A percentile compares a stretch with the other conserved stretches of the same genome.
phyloP scores from a whole-genome alignment of 1,140 invertebrate species.

The Leptonema lineaticorne region DNA sequence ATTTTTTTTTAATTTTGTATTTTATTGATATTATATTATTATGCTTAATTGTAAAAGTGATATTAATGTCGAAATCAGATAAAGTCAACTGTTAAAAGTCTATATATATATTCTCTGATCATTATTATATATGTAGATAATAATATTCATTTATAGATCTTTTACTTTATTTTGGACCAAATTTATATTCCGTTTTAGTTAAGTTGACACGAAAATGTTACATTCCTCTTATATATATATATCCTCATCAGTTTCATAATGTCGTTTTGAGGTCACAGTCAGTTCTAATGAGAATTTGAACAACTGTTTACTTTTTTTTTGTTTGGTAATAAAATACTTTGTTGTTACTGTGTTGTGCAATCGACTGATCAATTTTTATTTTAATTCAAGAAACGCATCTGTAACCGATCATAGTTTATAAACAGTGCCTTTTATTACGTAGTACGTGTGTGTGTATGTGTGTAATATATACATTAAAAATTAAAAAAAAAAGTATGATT shows the following conservation, averaged over 20 bases:
- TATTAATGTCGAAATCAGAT: not conserved
- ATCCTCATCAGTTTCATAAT: not conserved
- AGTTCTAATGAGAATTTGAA: not conserved
- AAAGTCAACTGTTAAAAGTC: too few species aligned
- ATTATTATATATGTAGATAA: constrained; percentile 1
- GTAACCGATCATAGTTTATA: constrained; percentile 4
- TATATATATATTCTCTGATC: constrained; percentile 10
- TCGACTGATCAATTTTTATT: not conserved
- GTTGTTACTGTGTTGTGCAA: not conserved
- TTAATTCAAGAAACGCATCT: not conserved
- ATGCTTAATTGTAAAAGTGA: too few species aligned
- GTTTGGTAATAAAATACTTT: too few species aligned
- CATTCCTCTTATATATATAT: not conserved
- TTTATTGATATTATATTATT: not conserved
- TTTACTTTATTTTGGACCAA: not conserved
- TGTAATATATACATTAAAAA: not conserved
- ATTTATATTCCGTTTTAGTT: not conserved
- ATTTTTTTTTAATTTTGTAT: not conserved
- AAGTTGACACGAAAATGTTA: not conserved
- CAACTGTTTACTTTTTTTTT: not conserved
- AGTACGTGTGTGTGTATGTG: too few species aligned
- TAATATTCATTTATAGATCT: not conserved
- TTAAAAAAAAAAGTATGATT: too few species aligned
- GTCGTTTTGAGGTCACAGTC: not conserved
- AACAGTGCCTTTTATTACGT: constrained; percentile 10